phyloP scores from a whole-genome alignment of 2,113 vertebrate species.

The Butorides virescens region DNA sequence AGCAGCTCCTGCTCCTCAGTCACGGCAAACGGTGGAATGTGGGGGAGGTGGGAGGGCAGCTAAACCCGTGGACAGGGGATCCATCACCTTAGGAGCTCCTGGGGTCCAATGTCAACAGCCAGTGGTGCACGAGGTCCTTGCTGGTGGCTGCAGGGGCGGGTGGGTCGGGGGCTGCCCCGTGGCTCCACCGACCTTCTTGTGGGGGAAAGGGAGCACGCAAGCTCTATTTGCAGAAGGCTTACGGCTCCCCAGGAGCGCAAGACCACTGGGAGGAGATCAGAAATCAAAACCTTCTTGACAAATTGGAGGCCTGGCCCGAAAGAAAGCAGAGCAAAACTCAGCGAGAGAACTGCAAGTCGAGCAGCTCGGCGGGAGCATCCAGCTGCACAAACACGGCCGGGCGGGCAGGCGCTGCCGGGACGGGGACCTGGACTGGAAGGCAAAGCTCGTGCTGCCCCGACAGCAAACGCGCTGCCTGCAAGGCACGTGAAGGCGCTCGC shows the following conservation, averaged over 20 bases:
- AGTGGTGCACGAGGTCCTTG: fast-evolving
- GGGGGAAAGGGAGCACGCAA: neutral
- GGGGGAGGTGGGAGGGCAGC: neutral
- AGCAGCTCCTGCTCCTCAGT: neutral
- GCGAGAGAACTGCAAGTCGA: neutral
- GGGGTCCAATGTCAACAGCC: neutral
- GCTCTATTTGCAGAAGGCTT: neutral
- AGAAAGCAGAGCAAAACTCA: neutral
- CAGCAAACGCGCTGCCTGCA: neutral
- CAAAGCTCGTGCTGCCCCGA: neutral
- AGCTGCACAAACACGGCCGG: neutral
- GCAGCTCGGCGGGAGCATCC: neutral
- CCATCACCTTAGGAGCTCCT: neutral
- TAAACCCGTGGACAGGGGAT: fast-evolving
- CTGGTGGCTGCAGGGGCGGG: neutral
- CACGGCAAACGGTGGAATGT: neutral
- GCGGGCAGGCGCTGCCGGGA: neutral
- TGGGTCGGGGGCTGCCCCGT: neutral
- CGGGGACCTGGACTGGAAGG: neutral
- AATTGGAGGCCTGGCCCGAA: neutral
- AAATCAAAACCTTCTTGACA: neutral
- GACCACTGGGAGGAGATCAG: neutral
- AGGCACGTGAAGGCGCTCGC: fast-evolving
- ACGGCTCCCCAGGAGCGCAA: neutral
- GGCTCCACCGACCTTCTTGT: neutral